These are phyloP conservation scores for Cyclina sinensis DNA, from an alignment of 1,140 invertebrate genomes.

Conservation along the genomic window DNA sequence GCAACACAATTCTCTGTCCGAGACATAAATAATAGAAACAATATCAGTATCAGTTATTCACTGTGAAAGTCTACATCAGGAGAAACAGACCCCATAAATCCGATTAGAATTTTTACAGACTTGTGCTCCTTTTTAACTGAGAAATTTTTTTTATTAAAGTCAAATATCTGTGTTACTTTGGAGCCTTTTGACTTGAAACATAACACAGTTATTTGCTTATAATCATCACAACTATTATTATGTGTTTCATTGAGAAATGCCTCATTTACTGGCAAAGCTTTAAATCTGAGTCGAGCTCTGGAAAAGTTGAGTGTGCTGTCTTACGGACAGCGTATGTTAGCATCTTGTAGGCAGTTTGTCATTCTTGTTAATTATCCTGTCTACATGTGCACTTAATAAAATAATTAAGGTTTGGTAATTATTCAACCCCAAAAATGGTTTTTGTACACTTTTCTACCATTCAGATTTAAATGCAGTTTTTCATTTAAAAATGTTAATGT, in stretches of 20 bases:
- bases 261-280: not conserved
- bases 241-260: slow-evolving; percentile 1
- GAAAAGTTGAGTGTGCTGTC: not conserved
- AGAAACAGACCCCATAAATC: too few species aligned
- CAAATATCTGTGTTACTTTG: not conserved
- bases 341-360: not conserved
- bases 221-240: slow-evolving; percentile 4
- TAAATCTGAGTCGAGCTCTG: too few species aligned
- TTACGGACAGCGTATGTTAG: too few species aligned
- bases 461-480: slow-evolving; percentile 3
- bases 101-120: too few species aligned
- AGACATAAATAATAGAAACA: too few species aligned
- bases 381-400: slow-evolving; percentile 7
- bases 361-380: slow-evolving; percentile 7
- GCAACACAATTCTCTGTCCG: too few species aligned
- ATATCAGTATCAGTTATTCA: too few species aligned
- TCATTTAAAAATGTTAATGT: not conserved
- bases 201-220: not conserved
- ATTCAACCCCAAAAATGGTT: slow-evolving; percentile 2
- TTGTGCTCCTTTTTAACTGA: too few species aligned
- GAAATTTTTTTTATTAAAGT: not conserved
- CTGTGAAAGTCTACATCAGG: too few species aligned
- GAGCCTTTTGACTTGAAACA: not conserved
- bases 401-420: not conserved
- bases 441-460: slow-evolving; percentile 3